Evolutionary conservation across 2,888 invertebrate genomes (phyloP), one percentile per base, ranked within the genome.

Genomic region (Notocelia uddmanniana): DNA sequence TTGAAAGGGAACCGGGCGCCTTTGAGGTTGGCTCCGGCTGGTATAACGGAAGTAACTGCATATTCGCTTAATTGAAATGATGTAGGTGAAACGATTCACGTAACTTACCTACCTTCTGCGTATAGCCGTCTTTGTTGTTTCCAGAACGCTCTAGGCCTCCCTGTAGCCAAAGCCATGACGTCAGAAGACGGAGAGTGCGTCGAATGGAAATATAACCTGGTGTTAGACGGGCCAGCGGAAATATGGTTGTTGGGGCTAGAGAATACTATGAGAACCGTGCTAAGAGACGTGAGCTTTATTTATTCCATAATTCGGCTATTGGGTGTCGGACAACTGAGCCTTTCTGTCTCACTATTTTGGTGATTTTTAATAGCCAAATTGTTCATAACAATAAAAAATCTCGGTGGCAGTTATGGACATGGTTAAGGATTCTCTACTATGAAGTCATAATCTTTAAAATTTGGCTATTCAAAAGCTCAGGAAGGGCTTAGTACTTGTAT

Each of bases 171-270:
- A 48, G 97, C 97, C 0, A 98, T 98, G 98, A 95, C 94, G 82
- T 96, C 98, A 0, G 96, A 96, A 74, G 98, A 98, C 78, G 97
- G 97, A 0, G 98, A 98, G 84, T 96, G 95, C 80, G 94, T 98
- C 13, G 96, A 96, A 71, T 98, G 97, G 91, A 90, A 94, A 21
- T 95, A 95, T 76, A 92, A 95, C 11, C 87, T 97, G 15, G 79
- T 95, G 15, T 86, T 98, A 66, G 97, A 98, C 58, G 98, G 98
- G 0, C 96, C 97, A 0, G 97, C 97, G 0, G 98, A 98, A 85
- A 85, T 92, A 9, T 98, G 98, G 98, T 91, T 98, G 2, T 90
- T 95, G 73, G 95, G 95, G 11, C 89, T 98, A 1, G 98, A 97
- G 85, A 88, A 90, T 60, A 92, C 93, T 41, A 96, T 96, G 96